Base-by-base conservation (phyloP, 2,888 invertebrate species). In the Phyllotreta striolata region DNA sequence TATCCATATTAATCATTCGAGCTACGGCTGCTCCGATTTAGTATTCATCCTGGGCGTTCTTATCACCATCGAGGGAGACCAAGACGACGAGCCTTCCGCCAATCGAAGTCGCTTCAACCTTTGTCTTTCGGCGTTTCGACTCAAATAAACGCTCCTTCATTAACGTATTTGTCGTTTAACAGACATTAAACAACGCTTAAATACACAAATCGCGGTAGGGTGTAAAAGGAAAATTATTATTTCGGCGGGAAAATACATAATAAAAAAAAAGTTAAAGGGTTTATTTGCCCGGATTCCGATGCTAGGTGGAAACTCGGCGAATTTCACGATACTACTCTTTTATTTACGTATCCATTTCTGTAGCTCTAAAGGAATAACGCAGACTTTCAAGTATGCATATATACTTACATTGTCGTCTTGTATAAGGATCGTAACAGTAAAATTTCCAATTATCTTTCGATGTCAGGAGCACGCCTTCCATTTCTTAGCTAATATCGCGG, bases 1-100 rank as follows among this genome's bases (percentile, higher is more conserved):
- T 74, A 70, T 74, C 74, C 74, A 76, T 78, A 77, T 78, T 78
- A 78, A 77, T 78, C 76, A 78, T 75, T 73, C 75, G 70, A 63
- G 72, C 70, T 72, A 70, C 73, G 72, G 70, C 70, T 71, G 73
- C 69, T 69, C 71, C 73, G 76, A 75, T 77, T 77, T 77, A 77
- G 77, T 74, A 78, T 77, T 77, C 77, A 77, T 76, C 78, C 72
- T 71, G 71, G 24, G 66, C 73, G 70, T 74, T 67, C 74, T 75
- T 75, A 75, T 77, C 76, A 68, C 67, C 69, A 57, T 40, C 60
- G 67, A 64, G 66, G 66, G 68, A 55, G 61, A 64, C 55, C 62
- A 64, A 62, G 63, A 60, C 41, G 65, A 55, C 46, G 39, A 38
- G 12, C 39, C 34, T 55, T 55, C 44, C 35, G 10, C 55, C 55